Conservation (phyloP, 2,113 vertebrate species). For the Australoheros scitulus region DNA sequence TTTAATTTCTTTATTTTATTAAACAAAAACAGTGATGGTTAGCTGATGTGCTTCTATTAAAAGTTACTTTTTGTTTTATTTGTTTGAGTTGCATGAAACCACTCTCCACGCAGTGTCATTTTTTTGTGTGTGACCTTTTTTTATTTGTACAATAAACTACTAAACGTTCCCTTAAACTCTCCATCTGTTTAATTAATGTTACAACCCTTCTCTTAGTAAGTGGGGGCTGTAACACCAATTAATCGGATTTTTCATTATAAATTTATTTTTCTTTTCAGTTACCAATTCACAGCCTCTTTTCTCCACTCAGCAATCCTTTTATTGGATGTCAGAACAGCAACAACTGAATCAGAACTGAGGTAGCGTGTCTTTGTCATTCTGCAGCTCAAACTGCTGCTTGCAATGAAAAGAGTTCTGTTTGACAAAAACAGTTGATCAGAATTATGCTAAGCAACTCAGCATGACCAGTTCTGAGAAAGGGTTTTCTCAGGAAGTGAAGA, state of each 20-base stretch:
- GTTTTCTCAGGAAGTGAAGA: neutral
- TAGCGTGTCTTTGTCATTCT: too few species aligned
- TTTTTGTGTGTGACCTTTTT: neutral
- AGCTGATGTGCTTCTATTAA: neutral
- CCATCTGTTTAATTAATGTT: neutral
- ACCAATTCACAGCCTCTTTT: neutral
- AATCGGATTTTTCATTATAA: neutral
- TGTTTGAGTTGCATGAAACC: neutral
- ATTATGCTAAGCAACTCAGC: neutral
- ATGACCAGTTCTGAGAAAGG: neutral
- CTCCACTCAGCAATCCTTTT: neutral
- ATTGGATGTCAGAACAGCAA: neutral
- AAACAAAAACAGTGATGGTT: neutral
- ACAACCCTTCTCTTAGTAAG: neutral
- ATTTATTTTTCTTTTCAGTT: neutral
- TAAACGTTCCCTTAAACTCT: neutral
- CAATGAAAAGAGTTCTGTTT: neutral
- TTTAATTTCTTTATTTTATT: neutral
- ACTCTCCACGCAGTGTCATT: neutral
- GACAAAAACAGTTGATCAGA: neutral
- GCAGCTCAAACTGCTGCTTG: neutral
- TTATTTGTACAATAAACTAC: neutral
- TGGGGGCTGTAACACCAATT: neutral
- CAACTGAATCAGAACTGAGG: constrained; percentile 10
- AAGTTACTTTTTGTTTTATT: neutral